These are phyloP conservation scores for Autographa pulchrina DNA, from an alignment of 2,888 invertebrate species.

Conservation along the genomic window DNA sequence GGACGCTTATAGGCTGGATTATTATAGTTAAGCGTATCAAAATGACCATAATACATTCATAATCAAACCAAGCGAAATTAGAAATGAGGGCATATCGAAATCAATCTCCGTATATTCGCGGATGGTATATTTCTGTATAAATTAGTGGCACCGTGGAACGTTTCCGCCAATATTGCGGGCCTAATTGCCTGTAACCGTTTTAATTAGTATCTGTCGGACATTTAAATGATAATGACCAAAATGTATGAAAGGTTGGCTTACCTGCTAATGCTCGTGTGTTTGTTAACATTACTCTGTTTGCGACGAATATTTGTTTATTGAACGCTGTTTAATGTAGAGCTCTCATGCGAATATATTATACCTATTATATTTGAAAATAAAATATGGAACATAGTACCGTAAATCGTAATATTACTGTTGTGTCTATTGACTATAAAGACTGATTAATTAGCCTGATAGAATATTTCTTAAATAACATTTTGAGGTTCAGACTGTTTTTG, in stretches of 20 bases:
- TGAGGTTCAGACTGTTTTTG: too few species aligned
- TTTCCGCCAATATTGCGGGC: constrained; percentile 63
- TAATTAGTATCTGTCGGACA: constrained; percentile 66
- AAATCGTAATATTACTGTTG: too few species aligned
- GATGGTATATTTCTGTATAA: constrained; percentile 54
- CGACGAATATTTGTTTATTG: constrained; percentile 21
- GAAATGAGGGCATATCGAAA: constrained; percentile 16
- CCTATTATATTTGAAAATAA: neutral
- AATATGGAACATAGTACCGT: too few species aligned
- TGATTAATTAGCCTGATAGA: too few species aligned
- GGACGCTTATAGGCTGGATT: too few species aligned
- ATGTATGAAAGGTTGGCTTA: constrained; percentile 51
- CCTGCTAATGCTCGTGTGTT: constrained; percentile 43
- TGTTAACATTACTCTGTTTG: constrained; percentile 41
- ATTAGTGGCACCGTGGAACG: constrained; percentile 44
- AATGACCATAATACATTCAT: too few species aligned
- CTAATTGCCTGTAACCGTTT: constrained; percentile 70
- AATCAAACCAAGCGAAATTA: constrained; percentile 13
- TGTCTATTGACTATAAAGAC: too few species aligned
- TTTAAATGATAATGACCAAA: constrained; percentile 60
- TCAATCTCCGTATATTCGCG: constrained; percentile 42
- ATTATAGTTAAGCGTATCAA: too few species aligned
- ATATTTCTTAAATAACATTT: too few species aligned
- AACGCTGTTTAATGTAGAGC: constrained; percentile 2
- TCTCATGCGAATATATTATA: neutral